Conservation (phyloP, 2,888 invertebrate species). For the Folsomia manolachei region DNA sequence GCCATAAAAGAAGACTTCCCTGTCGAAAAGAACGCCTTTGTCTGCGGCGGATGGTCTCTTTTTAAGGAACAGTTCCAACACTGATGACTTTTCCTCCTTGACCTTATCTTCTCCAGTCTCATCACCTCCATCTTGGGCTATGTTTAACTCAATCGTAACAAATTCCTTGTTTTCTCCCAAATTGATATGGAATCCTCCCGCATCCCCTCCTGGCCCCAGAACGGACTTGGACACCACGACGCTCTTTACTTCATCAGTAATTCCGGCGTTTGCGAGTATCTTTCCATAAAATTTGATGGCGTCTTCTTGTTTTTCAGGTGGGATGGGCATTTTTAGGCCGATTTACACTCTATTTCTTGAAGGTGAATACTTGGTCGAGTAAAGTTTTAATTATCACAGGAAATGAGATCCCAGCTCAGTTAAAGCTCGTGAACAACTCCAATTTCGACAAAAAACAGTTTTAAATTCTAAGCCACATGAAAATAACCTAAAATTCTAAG, state of each 20-base stretch:
- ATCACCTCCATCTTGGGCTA: too few relatives aligned
- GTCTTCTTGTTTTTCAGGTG: neutral
- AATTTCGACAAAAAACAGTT: too few relatives aligned
- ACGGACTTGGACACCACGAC: neutral
- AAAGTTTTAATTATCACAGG: too few relatives aligned
- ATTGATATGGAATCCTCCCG: neutral
- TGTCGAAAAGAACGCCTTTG: slow-evolving; percentile 7
- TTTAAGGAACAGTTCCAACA: slow-evolving; percentile 22
- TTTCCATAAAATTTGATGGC: neutral
- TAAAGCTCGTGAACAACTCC: too few relatives aligned
- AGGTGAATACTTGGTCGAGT: too few relatives aligned
- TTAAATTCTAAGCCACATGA: too few relatives aligned
- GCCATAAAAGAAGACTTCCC: slow-evolving; percentile 20
- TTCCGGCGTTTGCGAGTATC: slow-evolving; percentile 14
- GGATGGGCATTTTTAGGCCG: neutral
- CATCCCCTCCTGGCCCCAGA: neutral
- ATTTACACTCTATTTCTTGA: too few relatives aligned
- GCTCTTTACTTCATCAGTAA: slow-evolving; percentile 9
- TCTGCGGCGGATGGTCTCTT: neutral
- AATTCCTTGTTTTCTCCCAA: neutral
- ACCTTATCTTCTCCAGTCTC: too few relatives aligned
- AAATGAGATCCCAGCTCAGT: too few relatives aligned
- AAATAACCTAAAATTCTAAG: too few relatives aligned
- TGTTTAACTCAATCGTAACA: slow-evolving; percentile 13
- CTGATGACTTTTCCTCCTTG: neutral